A percentile compares a stretch with the other conserved stretches of the same genome.
Evolutionary conservation across 2,888 invertebrate genomes (phyloP).

Genomic region (Sphecodes monilicornis): DNA sequence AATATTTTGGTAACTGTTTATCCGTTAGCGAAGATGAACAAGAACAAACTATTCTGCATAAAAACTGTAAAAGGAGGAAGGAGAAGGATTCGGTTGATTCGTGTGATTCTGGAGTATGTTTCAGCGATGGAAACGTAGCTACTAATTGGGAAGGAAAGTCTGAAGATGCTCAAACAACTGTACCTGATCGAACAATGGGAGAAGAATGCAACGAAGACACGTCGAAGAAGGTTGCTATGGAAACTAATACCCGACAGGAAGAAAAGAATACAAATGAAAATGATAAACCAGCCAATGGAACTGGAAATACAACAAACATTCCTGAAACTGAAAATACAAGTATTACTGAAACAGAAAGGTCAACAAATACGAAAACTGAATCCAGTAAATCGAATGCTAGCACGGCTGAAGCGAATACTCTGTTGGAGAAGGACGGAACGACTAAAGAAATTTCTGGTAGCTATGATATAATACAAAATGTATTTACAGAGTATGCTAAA

Average conservation of each 20-base stretch:
- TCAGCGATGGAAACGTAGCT: neutral
- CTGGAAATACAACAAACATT: neutral
- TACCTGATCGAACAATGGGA: constrained; percentile 30
- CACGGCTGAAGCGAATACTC: neutral
- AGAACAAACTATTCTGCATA: constrained; percentile 33
- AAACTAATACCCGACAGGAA: neutral
- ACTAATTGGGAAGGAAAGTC: neutral
- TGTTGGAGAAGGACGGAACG: neutral
- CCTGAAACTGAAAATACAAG: too few relatives aligned
- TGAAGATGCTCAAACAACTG: constrained; percentile 17
- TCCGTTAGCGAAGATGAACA: constrained; percentile 56
- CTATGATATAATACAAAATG: neutral
- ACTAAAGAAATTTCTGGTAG: neutral
- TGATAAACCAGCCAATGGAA: neutral
- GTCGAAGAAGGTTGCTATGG: neutral
- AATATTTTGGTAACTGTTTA: constrained; percentile 27
- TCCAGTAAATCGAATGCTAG: neutral
- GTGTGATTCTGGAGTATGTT: constrained; percentile 36
- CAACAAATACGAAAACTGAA: neutral
- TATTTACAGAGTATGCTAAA: neutral
- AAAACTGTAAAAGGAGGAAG: constrained; percentile 18
- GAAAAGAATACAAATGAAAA: neutral
- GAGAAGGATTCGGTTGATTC: constrained; percentile 42
- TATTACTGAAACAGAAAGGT: too few relatives aligned
- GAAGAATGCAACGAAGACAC: constrained; percentile 24